Conservation (phyloP, 2,797 vertebrate species). For the Coregonus sp. region DNA sequence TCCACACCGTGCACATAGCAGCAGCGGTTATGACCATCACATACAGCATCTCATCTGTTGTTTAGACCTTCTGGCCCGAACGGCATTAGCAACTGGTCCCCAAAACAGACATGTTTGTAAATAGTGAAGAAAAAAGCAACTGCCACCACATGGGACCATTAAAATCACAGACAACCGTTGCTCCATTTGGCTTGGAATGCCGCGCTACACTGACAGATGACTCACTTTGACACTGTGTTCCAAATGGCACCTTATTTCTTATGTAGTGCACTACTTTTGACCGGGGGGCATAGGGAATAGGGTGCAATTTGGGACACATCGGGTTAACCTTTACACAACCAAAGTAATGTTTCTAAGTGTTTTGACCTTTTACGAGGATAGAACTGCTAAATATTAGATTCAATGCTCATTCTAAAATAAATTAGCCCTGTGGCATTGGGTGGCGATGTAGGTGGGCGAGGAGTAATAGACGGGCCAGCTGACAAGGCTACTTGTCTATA, state of each 20-base stretch:
- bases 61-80: slow-evolving; percentile 4
- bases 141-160: slow-evolving; percentile 20
- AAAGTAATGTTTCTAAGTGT: background rate
- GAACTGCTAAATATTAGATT: background rate
- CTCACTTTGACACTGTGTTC: background rate
- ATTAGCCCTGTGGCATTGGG: background rate
- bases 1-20: background rate
- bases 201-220: slow-evolving; percentile 51
- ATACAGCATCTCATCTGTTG: background rate
- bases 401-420: background rate
- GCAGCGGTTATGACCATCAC: background rate
- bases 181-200: slow-evolving; percentile 19
- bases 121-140: slow-evolving; percentile 21
- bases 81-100: slow-evolving; percentile 15
- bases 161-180: slow-evolving; percentile 10
- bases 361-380: background rate
- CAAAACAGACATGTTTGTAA: slow-evolving; percentile 23
- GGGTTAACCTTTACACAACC: background rate
- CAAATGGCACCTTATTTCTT: background rate
- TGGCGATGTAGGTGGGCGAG: background rate
- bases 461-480: background rate
- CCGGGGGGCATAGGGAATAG: background rate
- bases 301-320: background rate
- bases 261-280: background rate
- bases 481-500: background rate